phyloP scores from a whole-genome alignment of 2,888 invertebrate species.

The Azorinus chamasolen region DNA sequence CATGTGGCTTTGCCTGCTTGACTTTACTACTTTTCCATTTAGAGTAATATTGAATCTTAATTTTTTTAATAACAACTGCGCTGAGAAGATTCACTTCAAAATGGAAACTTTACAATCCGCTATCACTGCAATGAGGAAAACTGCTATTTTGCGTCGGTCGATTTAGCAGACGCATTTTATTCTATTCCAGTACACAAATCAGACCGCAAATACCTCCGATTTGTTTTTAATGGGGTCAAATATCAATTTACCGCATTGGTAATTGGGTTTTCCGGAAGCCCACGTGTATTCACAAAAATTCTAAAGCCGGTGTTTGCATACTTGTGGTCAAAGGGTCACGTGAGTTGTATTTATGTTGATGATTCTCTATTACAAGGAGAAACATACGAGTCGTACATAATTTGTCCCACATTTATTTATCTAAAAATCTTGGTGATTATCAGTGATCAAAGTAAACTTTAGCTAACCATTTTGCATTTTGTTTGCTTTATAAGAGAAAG shows the following conservation, averaged over 20 bases:
- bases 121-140: slow-evolving; percentile 15
- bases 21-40: too few species aligned
- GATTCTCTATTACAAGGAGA: slow-evolving; percentile 42
- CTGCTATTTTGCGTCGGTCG: slow-evolving; percentile 37
- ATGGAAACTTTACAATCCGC: slow-evolving; percentile 16
- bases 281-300: slow-evolving; percentile 57
- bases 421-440: too few species aligned
- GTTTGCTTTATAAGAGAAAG: too few species aligned
- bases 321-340: slow-evolving; percentile 36
- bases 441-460: too few species aligned
- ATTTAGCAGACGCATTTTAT: too few species aligned
- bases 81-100: slow-evolving; percentile 23
- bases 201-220: slow-evolving; percentile 35
- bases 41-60: too few species aligned
- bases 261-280: slow-evolving; percentile 50
- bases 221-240: too few species aligned
- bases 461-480: too few species aligned
- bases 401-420: too few species aligned
- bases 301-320: slow-evolving; percentile 59
- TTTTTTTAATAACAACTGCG: slow-evolving; percentile 20
- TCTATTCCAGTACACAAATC: slow-evolving; percentile 36
- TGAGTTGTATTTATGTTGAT: slow-evolving; percentile 53
- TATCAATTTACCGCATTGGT: slow-evolving; percentile 36
- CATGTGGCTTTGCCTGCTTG: too few species aligned
- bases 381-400: slow-evolving; percentile 14